phyloP scores from a whole-genome alignment of 1,140 invertebrate genomes.

The Antheraea pernyi region DNA sequence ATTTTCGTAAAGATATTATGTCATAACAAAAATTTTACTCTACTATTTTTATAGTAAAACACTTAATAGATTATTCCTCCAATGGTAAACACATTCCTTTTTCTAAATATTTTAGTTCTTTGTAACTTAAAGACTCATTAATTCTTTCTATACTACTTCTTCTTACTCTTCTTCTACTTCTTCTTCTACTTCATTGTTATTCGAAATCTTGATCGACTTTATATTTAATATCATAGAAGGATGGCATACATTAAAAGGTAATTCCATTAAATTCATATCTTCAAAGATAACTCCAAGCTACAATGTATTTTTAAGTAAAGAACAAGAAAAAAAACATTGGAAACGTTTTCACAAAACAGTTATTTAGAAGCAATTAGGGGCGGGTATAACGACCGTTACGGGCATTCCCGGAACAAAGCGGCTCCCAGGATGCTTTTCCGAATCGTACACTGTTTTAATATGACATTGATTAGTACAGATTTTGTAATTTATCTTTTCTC shows the following conservation, averaged over 20 bases:
- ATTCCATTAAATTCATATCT: too few relatives aligned
- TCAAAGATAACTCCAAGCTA: not conserved
- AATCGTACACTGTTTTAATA: constrained; percentile 1
- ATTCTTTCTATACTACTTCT: too few relatives aligned
- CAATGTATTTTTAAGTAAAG: not conserved
- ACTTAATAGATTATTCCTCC: too few relatives aligned
- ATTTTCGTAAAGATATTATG: too few relatives aligned
- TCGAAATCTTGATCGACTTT: not conserved
- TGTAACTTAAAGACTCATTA: too few relatives aligned
- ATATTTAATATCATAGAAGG: not conserved
- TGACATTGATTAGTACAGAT: constrained; percentile 1
- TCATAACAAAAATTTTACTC: too few relatives aligned
- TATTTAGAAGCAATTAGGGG: constrained; percentile 14
- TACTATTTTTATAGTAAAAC: too few relatives aligned
- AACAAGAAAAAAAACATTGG: not conserved
- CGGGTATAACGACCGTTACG: constrained; percentile 5
- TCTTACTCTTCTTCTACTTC: too few relatives aligned
- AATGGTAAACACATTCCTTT: too few relatives aligned
- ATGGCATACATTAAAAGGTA: not conserved
- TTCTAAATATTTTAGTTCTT: too few relatives aligned
- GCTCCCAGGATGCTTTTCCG: not conserved
- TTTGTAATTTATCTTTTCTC: not conserved
- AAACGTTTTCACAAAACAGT: not conserved
- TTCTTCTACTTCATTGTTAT: too few relatives aligned
- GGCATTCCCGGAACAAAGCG: constrained; percentile 9